Conservation (phyloP, 2,888 invertebrate species). For the Chalcis sispes region DNA sequence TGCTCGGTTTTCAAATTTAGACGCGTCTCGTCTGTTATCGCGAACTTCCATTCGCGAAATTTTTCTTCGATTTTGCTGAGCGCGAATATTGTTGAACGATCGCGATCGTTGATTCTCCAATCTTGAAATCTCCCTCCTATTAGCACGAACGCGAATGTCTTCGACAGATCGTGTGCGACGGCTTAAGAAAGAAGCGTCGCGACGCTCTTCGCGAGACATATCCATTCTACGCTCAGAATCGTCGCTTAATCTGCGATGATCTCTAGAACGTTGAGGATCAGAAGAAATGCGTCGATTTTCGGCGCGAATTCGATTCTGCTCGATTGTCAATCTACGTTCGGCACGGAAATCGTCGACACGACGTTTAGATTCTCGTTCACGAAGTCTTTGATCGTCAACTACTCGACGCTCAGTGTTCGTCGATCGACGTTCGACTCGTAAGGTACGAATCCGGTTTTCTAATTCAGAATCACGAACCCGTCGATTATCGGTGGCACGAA, state of each 20-base stretch:
- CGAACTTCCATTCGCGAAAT: no score
- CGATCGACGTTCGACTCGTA: neutral
- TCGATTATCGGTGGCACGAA: conserved; percentile 1
- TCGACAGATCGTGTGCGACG: conserved; percentile 17
- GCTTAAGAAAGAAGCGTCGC: conserved; percentile 1
- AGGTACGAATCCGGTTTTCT: conserved; percentile 12
- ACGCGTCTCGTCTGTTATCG: no score
- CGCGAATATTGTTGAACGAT: neutral
- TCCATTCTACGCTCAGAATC: neutral
- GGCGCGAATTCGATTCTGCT: conserved; percentile 1
- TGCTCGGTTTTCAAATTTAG: no score
- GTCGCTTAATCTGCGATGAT: no score
- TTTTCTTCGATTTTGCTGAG: no score
- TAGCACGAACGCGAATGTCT: neutral
- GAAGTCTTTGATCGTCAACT: neutral
- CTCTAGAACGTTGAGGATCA: neutral
- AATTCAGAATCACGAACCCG: neutral
- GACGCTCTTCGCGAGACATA: conserved; percentile 36
- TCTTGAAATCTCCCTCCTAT: neutral
- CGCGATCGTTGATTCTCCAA: neutral
- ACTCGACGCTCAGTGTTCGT: conserved; percentile 24
- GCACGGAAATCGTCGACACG: conserved; percentile 21
- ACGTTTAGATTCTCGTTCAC: conserved; percentile 1
- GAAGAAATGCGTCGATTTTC: conserved; percentile 1
- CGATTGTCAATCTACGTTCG: conserved; percentile 32